Percentiles rank a stretch among this genome's conserved stretches.
These are phyloP conservation scores for Lochmaea capreae DNA, from an alignment of 2,888 invertebrate genomes.

Conservation along the genomic window DNA sequence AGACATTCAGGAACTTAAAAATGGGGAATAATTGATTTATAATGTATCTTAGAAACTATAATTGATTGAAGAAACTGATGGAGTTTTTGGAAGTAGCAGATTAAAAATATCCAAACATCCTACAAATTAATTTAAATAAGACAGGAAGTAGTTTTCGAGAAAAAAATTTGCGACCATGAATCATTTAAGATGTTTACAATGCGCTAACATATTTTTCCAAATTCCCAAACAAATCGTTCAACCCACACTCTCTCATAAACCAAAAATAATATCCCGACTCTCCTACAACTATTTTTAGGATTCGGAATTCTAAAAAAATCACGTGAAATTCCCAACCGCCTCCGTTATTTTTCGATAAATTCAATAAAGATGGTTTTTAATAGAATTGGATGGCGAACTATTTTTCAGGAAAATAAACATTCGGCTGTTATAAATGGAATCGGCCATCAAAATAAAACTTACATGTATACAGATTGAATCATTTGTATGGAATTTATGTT, in stretches of 20 bases:
- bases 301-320: conserved; percentile 27
- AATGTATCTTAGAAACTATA: no score
- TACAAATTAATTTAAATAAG: neutral
- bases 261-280: conserved; percentile 10
- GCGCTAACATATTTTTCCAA: conserved; percentile 15
- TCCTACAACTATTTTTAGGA: conserved; percentile 40
- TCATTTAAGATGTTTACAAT: conserved; percentile 21
- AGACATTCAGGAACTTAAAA: no score
- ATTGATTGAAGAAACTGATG: no score
- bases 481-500: conserved; percentile 17
- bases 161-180: conserved; percentile 15
- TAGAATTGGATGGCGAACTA: conserved; percentile 13
- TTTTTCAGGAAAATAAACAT: conserved; percentile 23
- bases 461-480: conserved; percentile 3
- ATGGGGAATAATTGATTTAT: no score
- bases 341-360: conserved; percentile 4
- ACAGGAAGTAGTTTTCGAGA: neutral
- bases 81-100: no score
- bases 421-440: conserved; percentile 11
- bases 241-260: conserved; percentile 23
- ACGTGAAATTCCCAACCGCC: conserved; percentile 9
- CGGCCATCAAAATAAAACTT: conserved; percentile 5
- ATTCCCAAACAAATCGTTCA: conserved; percentile 12
- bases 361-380: conserved; percentile 8
- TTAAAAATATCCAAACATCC: no score